Base-by-base conservation (phyloP, 2,113 vertebrate species). In the Lamprotornis superbus region DNA sequence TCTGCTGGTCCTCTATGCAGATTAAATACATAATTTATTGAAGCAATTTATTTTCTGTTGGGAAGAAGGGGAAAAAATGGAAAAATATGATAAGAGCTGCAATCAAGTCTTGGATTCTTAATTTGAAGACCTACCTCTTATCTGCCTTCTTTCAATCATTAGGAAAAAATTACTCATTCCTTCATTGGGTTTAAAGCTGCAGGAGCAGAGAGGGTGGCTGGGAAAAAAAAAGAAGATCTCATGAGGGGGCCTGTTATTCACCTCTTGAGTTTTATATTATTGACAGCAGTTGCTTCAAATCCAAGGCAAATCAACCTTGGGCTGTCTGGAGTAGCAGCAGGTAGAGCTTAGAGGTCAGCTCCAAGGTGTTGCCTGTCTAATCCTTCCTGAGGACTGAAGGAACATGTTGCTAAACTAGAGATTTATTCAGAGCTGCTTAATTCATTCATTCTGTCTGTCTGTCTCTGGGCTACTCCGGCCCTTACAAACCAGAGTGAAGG, bases 111-210 rank as follows among this genome's bases (percentile, higher is more conserved):
- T 76, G 74, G 89, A 74, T 65, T 92, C 89, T 94, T 96, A 96
- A 97, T 97, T 95, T 96, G 92, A 95, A 97, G 89, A 83, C 92
- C 78, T 96, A 91, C 85, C 89, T 96, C 96, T 97, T 97, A 97
- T 95, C 97, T 96, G 71, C 53, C 85, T 95, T 89, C 79, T 92
- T 95, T 97, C 93, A 93, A 89, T 96, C 96, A 95, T 96, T 94
- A 94, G 55, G 61, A 79, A 91, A 91, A 92, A 87, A 78, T 63
- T 64, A 87, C 79, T 93, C 31, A 81, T 93, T 94, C 70, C 74
- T 89, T 63, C 35, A 5, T 24, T 89, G 56, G 31, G 28, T 90
- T 95, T 94, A 91, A 94, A 96, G 91, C 64, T 87, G 68, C 89
- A 63, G 80, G 30, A 97, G 37, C 61, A 94, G 92, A 63, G 40